These are phyloP conservation scores for Tragelaphus scriptus DNA, from an alignment of 2,113 vertebrate genomes.

Conservation along the genomic window DNA sequence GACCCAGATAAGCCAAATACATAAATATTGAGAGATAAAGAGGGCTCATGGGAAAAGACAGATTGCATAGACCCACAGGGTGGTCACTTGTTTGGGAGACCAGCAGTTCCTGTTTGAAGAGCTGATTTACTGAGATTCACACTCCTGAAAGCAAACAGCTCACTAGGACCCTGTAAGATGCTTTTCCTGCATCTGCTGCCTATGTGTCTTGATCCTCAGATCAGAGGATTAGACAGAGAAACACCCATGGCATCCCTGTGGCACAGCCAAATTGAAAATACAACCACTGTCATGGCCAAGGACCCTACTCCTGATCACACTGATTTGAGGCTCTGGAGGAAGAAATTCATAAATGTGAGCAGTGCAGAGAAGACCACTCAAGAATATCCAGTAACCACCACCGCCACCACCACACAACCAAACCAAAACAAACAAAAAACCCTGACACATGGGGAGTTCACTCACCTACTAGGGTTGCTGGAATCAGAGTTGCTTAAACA, in stretches of 20 bases:
- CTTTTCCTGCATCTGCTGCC: background rate
- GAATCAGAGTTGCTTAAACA: background rate
- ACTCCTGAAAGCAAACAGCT: background rate
- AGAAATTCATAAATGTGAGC: background rate
- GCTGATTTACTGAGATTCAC: background rate
- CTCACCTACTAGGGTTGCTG: background rate
- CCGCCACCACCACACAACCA: background rate
- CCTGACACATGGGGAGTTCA: background rate
- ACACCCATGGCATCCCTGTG: background rate
- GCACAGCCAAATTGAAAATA: background rate
- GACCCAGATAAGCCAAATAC: background rate
- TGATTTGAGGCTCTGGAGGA: background rate
- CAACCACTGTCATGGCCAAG: background rate
- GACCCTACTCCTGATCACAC: background rate
- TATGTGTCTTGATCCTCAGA: background rate
- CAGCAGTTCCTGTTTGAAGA: background rate
- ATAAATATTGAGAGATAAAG: background rate
- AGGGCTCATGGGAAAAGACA: background rate
- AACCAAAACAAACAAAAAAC: background rate
- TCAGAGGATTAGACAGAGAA: background rate
- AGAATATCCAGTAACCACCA: background rate
- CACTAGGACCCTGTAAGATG: background rate
- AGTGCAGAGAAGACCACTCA: background rate
- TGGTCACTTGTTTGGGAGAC: background rate
- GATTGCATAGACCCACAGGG: background rate